Conservation (phyloP, 2,888 invertebrate genomes). For the Caenorhabditis sinica region DNA sequence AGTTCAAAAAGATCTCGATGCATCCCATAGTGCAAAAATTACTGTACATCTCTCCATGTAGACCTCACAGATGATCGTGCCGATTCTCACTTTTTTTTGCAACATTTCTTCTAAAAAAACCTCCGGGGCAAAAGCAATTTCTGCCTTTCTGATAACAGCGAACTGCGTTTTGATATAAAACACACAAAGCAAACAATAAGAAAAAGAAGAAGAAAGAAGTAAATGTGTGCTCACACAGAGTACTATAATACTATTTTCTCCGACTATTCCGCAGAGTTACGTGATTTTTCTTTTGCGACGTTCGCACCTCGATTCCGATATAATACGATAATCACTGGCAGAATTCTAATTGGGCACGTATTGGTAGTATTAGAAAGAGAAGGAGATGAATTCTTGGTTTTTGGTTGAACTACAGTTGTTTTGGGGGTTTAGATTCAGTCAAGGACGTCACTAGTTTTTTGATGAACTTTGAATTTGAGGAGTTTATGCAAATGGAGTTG, state of each 20-base stretch:
- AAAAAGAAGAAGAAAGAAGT: neutral
- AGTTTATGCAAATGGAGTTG: neutral
- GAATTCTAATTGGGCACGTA: constrained; percentile 46
- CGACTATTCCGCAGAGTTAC: constrained; percentile 26
- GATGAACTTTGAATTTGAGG: neutral
- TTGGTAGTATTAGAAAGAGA: neutral
- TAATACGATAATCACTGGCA: constrained; percentile 44
- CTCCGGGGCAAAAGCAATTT: neutral
- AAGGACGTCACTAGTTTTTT: constrained; percentile 12
- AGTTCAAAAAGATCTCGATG: neutral
- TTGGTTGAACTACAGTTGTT: neutral
- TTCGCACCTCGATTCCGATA: constrained; percentile 43
- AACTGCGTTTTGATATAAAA: constrained; percentile 26
- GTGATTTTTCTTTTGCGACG: constrained; percentile 19
- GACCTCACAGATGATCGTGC: constrained; percentile 5
- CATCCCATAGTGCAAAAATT: neutral
- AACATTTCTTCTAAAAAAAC: constrained; percentile 1
- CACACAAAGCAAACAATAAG: constrained; percentile 40
- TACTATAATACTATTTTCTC: constrained; percentile 28
- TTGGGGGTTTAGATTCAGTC: too few species aligned
- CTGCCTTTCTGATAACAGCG: neutral
- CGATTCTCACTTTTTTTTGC: neutral
- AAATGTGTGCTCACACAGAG: constrained; percentile 7
- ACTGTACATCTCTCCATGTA: neutral
- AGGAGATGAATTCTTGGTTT: constrained; percentile 26